phyloP scores from a whole-genome alignment of 2,113 vertebrate genomes.

The Dipodomys merriami region DNA sequence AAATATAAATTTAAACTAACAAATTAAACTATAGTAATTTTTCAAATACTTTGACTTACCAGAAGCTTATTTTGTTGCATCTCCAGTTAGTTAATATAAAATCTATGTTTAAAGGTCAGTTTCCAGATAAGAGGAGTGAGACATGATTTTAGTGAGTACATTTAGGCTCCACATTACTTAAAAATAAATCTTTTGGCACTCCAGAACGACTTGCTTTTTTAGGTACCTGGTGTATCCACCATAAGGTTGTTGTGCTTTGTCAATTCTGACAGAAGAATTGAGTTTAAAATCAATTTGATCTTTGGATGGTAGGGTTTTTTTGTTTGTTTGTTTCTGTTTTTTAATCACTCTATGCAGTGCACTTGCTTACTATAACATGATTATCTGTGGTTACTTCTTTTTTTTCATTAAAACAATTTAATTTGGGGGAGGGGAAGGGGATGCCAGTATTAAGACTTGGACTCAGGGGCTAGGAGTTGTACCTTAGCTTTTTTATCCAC shows the following conservation, averaged over 20 bases:
- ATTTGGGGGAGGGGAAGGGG: not conserved
- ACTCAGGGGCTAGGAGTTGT: too few species aligned
- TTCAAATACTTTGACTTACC: conserved; percentile 14
- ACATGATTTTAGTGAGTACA: not conserved
- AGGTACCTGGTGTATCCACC: not conserved
- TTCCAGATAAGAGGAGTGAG: not conserved
- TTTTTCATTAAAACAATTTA: not conserved
- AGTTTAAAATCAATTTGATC: not conserved
- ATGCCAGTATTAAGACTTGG: too few species aligned
- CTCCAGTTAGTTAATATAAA: not conserved
- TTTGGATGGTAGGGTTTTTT: not conserved
- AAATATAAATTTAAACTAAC: not conserved
- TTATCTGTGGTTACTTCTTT: not conserved
- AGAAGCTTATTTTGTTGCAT: not conserved
- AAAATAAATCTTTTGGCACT: conserved; percentile 5
- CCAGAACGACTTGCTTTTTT: not conserved
- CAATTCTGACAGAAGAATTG: conserved; percentile 20
- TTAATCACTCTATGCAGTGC: not conserved
- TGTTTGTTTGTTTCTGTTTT: too few species aligned
- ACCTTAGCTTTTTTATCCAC: too few species aligned
- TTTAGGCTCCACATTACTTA: not conserved
- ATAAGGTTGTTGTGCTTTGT: not conserved
- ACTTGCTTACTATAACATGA: not conserved
- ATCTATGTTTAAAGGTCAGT: not conserved
- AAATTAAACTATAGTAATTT: not conserved